Conservation (phyloP, 2,888 invertebrate genomes). For the Zeuzera pyrina region DNA sequence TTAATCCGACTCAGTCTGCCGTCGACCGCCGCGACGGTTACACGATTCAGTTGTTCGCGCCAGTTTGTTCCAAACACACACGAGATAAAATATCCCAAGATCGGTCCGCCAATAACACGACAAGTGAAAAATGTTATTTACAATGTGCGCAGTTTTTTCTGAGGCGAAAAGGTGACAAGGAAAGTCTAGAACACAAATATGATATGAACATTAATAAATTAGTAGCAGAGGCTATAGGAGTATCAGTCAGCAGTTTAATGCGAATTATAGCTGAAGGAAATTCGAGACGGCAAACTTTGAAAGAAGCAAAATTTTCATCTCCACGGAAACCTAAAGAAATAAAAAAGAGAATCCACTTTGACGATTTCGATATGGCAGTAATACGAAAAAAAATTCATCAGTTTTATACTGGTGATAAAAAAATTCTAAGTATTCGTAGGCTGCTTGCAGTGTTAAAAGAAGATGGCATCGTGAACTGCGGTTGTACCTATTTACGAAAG, state of each 20-base stretch:
- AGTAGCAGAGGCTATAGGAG: conserved; percentile 5
- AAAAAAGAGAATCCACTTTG: conserved; percentile 2
- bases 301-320: background rate
- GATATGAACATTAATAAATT: conserved; percentile 4
- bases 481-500: background rate
- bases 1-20: no score
- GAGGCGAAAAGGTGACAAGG: conserved; percentile 2
- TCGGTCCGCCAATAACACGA: conserved; percentile 2
- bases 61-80: no score
- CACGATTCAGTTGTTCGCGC: no score
- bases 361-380: background rate
- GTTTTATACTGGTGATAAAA: conserved; percentile 4
- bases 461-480: conserved; percentile 3
- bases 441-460: conserved; percentile 2
- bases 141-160: conserved; percentile 3
- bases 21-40: no score
- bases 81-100: background rate
- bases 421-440: conserved; percentile 2
- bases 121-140: conserved; percentile 2
- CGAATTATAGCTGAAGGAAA: conserved; percentile 2
- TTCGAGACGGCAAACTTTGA: background rate
- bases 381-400: conserved; percentile 4
- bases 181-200: conserved; percentile 4
- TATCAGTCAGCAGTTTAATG: conserved; percentile 2
- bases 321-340: background rate